Evolutionary conservation across 2,113 vertebrate genomes (phyloP), one percentile per base, ranked within the genome.

Genomic region (Heterochromis multidens): DNA sequence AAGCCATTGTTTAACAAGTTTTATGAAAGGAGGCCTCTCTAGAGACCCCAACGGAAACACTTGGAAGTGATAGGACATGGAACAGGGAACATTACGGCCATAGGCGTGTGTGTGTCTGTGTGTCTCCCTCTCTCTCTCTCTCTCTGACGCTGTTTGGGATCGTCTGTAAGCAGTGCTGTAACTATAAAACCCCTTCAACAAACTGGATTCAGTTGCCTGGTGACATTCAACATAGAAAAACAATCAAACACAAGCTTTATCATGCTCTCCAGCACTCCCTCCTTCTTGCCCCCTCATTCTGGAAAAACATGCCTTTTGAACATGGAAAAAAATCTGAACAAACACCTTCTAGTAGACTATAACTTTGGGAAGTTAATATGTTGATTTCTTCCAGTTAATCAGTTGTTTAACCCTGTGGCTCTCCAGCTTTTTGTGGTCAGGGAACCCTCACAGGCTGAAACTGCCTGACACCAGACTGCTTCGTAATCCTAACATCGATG

Each of bases 1-100:
- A 86, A 85, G 58, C 77, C 35, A 56, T 84, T 67, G 74, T 89
- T 93, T 85, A 80, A 62, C 72, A 80, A 19, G 58, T 65, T 89
- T 83, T 56, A 83, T 83, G 78, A 88, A 82, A 56, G 59, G 74
- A 56, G 35, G 70, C 56, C 40, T 87, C 84, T 81, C 62, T 7
- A 37, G 86, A 77, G 79, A 76, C 31, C n/a, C 7, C 4, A 59
- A 80, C 61, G 60, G 65, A 90, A 93, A 82, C 65, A 79, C 56
- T 70, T 8, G 54, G 81, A 62, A 74, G 67, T 79, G 86, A 85
- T 52, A 33, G 83, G 52, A 91, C 14, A 77, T 77, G 77, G 54
- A 91, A 78, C 80, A 63, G 37, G 63, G 61, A 84, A 70, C 59
- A 87, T 77, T 56, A 78, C 4, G 2, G 58, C 83, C 40, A 62